These are phyloP conservation scores for Apis dorsata DNA, from an alignment of 1,140 invertebrate species.

Conservation along the genomic window DNA sequence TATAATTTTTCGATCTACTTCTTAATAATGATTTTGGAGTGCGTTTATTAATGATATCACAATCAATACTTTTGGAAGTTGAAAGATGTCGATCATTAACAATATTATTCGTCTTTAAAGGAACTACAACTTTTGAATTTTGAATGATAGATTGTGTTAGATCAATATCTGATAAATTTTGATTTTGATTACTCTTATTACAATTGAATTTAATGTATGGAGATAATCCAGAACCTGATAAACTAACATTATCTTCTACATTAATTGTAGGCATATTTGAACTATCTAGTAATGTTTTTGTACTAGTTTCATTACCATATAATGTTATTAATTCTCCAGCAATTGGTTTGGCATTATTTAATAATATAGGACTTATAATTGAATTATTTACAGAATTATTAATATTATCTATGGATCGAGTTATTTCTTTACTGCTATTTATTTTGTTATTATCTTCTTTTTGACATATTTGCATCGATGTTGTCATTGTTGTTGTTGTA, in stretches of 20 bases:
- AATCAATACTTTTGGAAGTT: slow-evolving; percentile 27
- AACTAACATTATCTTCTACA: slow-evolving; percentile 68
- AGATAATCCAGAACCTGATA: slow-evolving; percentile 71
- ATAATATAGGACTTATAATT: not conserved
- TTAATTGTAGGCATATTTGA: slow-evolving; percentile 68
- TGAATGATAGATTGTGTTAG: slow-evolving; percentile 24
- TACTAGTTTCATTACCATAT: slow-evolving; percentile 67
- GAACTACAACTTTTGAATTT: not conserved
- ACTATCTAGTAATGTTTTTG: slow-evolving; percentile 52
- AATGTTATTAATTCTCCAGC: slow-evolving; percentile 71
- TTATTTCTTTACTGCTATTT: not conserved
- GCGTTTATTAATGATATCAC: slow-evolving; percentile 67
- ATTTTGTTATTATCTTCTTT: not conserved
- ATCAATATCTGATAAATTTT: slow-evolving; percentile 54
- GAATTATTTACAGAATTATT: not conserved
- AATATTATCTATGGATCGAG: not conserved
- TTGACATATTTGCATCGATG: not conserved
- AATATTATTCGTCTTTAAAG: not conserved
- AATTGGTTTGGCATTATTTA: not conserved
- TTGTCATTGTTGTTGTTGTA: not conserved
- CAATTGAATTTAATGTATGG: slow-evolving; percentile 72
- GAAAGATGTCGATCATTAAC: slow-evolving; percentile 4
- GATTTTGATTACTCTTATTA: slow-evolving; percentile 52
- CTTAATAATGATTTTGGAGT: slow-evolving; percentile 74
- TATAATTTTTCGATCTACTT: slow-evolving; percentile 72